phyloP scores from a whole-genome alignment of 2,797 vertebrate genomes.

The Austrolebias charrua region DNA sequence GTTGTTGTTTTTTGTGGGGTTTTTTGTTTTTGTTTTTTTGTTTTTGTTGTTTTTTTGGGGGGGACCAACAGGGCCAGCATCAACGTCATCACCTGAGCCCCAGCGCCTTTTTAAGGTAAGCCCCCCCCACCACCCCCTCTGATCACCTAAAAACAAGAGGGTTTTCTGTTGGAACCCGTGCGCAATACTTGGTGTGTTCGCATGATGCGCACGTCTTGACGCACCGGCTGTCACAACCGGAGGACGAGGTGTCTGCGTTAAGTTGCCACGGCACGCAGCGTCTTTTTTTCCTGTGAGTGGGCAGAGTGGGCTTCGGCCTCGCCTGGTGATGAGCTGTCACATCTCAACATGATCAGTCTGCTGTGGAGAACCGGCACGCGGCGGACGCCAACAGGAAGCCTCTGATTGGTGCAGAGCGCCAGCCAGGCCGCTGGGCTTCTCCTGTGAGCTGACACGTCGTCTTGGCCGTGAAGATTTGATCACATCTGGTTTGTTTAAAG shows the following conservation, averaged over 20 bases:
- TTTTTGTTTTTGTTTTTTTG: no score
- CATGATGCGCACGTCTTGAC: conserved; percentile 75
- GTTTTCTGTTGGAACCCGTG: conserved; percentile 12
- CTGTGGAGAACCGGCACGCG: conserved; percentile 43
- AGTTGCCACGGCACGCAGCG: conserved; percentile 61
- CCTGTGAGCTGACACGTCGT: conserved; percentile 28
- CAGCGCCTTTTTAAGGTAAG: conserved; percentile 66
- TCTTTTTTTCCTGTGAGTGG: conserved; percentile 28
- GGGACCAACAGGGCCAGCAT: conserved; percentile 57
- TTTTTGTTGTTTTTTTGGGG: no score
- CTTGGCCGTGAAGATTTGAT: conserved; percentile 22
- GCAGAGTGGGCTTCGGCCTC: conserved; percentile 60
- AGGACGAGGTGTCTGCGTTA: conserved; percentile 49
- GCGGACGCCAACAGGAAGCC: conserved; percentile 49
- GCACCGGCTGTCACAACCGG: conserved; percentile 69
- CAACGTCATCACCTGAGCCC: conserved; percentile 40
- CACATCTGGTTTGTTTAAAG: no score
- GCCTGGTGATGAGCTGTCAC: conserved; percentile 76
- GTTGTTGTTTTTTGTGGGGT: no score
- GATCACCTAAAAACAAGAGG: background rate
- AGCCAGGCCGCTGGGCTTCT: conserved; percentile 40
- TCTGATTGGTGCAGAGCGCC: conserved; percentile 54
- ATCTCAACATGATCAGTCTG: conserved; percentile 46
- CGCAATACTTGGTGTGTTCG: conserved; percentile 71
- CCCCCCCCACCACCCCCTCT: no score